Evolutionary conservation across 1,140 invertebrate genomes (phyloP), one percentile per base, ranked within the genome.

Genomic region (Rhopalosiphum padi): DNA sequence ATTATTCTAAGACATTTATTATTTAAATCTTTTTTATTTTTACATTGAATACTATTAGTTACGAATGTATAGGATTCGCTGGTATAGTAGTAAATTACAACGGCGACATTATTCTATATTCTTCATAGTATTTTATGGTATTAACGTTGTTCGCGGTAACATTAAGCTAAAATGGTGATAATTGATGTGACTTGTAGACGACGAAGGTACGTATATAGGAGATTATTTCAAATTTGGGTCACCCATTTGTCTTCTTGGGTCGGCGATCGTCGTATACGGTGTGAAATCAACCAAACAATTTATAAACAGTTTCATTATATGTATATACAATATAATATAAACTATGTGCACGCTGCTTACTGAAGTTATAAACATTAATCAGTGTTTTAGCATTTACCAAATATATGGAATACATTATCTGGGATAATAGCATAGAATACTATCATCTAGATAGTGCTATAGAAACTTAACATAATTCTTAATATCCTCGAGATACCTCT

Each of bases 361-460:
- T 25, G 6, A 87, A 87, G 43, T 41, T 89, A 77, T 55, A 89
- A 51, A n/a, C 87, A 88, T 88, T 88, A 88, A 89, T 89, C 88
- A 89, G 48, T 55, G 37, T 89, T 89, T 89, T 89, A 53, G 35
- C 23, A 35, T 89, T 89, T 25, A 55, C 48, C 2, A 55, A 53
- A 55, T 55, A 55, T 41, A 41, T 37, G 48, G 88, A 41, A 35
- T 55, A 89, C 87, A 88, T 88, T 88, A 88, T 23, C 7, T n/a
- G 43, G 18, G 30, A 35, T 88, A 88, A 88, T 88, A 77, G 5
- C n/a, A 48, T 51, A 35, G n/a, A 53, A 88, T 35, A 88, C 46
- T n/a, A 88, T 23, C 23, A 85, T 43, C 23, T 11, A 30, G 35
- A 85, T 0, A 87, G n/a, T 21, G 1, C 11, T 22, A 21, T 51